Evolutionary conservation across 2,797 vertebrate species (phyloP), one percentile per base, ranked within the genome.

Genomic region (Sebastes oblongus): DNA sequence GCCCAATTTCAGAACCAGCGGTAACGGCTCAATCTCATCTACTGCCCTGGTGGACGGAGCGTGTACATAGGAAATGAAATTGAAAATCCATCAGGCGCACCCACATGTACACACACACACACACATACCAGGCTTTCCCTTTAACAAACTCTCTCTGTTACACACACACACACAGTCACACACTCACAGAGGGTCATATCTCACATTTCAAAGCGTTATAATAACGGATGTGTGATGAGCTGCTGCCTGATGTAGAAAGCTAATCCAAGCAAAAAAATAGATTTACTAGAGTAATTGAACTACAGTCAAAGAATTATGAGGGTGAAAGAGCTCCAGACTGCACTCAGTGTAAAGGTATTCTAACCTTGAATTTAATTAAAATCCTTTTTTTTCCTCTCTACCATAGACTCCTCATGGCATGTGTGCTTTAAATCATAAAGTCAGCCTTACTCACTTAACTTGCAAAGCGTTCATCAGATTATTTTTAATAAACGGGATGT

Each of bases 1-100:
- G 86, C 82, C 92, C 93, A 94, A 93, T 95, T 94, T 95, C 91
- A 94, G 85, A 93, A 92, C 86, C 83, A 81, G 84, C 86, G 18
- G 91, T 92, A 90, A 93, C 92, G 85, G 81, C 90, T 89, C 87
- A 93, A 94, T 90, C 93, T 94, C 91, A 92, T 94, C 92, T 89
- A 86, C 87, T 88, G 71, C 88, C 80, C 86, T 85, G 83, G 90
- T 89, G 88, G 93, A 91, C 82, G 78, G 84, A 85, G 86, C 79
- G 55, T 88, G 88, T 93, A 92, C 91, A 89, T 89, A 87, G 86
- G 91, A 91, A 94, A 91, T 92, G 84, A 92, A 92, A 94, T 90
- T 91, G 90, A 91, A 93, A 95, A 94, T 93, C 91, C 84, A 93
- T 94, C 92, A 90, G 84, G 81, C 70, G 32, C 72, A 88, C 81